Conservation (phyloP, 2,113 vertebrate genomes). For the Neomonachus schauinslandi region DNA sequence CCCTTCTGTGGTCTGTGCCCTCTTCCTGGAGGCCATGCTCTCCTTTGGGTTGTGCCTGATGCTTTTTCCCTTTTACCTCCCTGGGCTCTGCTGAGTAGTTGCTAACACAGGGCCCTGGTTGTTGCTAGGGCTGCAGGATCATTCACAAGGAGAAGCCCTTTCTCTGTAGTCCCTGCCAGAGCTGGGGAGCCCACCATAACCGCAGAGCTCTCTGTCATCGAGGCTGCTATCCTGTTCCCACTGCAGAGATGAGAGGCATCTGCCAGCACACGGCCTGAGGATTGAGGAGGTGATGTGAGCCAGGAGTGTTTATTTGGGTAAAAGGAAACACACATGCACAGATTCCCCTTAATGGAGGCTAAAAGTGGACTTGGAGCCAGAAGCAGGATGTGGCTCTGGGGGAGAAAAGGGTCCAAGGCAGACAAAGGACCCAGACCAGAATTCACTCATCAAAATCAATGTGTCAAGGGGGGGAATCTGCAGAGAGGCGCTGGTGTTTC, state of each 20-base stretch:
- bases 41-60: background rate
- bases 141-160: background rate
- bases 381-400: too few species aligned
- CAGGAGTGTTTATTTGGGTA: background rate
- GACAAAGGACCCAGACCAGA: background rate
- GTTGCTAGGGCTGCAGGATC: too few species aligned
- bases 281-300: background rate
- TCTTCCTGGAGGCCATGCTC: too few species aligned
- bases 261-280: too few species aligned
- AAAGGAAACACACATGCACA: background rate
- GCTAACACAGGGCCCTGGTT: too few species aligned
- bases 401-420: too few species aligned
- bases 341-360: too few species aligned
- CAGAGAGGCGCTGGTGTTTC: fast-evolving
- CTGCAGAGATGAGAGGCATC: background rate
- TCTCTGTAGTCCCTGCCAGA: background rate
- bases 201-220: fast-evolving
- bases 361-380: fast-evolving
- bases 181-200: background rate
- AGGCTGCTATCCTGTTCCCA: background rate
- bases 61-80: too few species aligned
- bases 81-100: background rate
- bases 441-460: background rate
- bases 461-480: background rate
- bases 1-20: too few species aligned